These are phyloP conservation scores for Phataginus tetradactyla DNA, from an alignment of 2,797 vertebrate genomes.

Conservation along the genomic window DNA sequence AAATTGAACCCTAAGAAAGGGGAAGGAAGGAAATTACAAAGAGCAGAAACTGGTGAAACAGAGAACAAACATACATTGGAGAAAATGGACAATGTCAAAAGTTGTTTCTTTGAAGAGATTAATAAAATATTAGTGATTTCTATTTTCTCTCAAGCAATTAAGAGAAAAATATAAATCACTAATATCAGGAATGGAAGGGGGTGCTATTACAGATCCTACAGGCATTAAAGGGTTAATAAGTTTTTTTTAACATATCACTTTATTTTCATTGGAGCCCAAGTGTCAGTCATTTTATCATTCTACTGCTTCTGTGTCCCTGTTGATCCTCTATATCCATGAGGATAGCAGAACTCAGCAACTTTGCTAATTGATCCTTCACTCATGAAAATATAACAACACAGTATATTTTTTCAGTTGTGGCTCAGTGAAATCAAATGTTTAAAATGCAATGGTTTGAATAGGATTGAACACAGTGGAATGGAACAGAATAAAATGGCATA, in stretches of 20 bases:
- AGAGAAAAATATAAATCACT: constrained; percentile 3
- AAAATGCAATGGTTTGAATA: constrained; percentile 27
- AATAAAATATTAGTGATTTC: constrained; percentile 42
- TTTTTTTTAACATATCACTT: neutral
- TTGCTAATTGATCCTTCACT: neutral
- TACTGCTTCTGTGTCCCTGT: neutral
- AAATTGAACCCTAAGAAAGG: constrained; percentile 29
- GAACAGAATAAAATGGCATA: neutral
- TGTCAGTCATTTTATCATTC: neutral
- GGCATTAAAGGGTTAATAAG: neutral
- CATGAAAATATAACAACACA: constrained; percentile 11
- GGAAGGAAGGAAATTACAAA: constrained; percentile 29
- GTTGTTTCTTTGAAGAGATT: constrained; percentile 30
- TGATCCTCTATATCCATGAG: neutral
- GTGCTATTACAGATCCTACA: constrained; percentile 12
- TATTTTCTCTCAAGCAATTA: constrained; percentile 30
- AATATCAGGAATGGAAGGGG: neutral
- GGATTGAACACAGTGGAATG: neutral
- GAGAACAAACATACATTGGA: neutral
- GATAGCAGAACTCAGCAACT: constrained; percentile 26
- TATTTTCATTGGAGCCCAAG: constrained; percentile 10
- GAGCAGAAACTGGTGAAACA: constrained; percentile 28
- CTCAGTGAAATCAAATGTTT: constrained; percentile 5
- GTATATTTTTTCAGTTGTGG: neutral
- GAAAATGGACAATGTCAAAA: neutral